Conservation (phyloP, 2,113 vertebrate species). For the Meles meles region DNA sequence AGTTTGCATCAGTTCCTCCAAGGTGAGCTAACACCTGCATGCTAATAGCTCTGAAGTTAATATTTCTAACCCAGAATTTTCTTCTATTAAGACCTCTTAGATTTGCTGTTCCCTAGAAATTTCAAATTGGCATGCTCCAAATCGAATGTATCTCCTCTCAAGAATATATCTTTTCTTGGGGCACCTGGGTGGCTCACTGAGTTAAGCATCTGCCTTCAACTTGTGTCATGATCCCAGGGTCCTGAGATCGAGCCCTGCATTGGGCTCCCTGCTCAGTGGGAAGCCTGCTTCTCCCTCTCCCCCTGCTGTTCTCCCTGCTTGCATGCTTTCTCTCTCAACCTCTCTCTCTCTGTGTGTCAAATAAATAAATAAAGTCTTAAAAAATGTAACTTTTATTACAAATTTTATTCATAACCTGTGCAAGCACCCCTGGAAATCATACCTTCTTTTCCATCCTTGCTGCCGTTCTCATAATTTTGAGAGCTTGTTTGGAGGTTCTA, state of each 20-base stretch:
- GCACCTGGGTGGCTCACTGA: no score
- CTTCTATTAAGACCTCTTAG: not conserved
- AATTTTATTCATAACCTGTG: not conserved
- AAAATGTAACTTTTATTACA: not conserved
- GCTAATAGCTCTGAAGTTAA: not conserved
- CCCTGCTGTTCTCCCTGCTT: no score
- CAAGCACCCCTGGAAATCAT: not conserved
- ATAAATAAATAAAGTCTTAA: no score
- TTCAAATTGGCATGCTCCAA: not conserved
- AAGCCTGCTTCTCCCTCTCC: no score
- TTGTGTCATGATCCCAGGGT: no score
- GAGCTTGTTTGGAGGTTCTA: no score
- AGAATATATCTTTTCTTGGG: not conserved
- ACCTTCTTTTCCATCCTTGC: not conserved
- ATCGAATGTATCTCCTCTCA: not conserved
- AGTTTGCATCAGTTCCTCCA: not conserved
- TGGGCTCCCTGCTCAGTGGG: not conserved
- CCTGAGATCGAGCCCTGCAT: no score
- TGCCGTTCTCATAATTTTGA: not conserved
- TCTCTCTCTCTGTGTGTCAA: no score
- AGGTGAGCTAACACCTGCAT: not conserved
- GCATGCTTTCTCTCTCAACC: no score
- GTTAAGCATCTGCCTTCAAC: no score
- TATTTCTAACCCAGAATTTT: not conserved
- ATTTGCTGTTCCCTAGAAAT: not conserved